A percentile compares a stretch with the other conserved stretches of the same genome.
phyloP scores from a whole-genome alignment of 2,797 vertebrate genomes.

The Bucorvus abyssinicus region DNA sequence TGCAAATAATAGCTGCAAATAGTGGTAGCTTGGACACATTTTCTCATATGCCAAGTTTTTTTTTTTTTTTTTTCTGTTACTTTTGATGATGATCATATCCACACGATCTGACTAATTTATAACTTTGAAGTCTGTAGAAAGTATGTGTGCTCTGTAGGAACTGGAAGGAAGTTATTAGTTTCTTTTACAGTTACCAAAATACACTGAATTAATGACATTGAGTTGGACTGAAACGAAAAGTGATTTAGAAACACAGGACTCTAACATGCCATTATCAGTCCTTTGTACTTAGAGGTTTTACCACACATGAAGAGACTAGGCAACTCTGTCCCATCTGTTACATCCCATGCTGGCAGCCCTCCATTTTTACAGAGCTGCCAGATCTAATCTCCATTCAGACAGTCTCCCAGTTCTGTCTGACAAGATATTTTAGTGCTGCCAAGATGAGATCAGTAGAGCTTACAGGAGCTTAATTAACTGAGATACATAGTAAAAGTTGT shows the following conservation, averaged over 20 bases:
- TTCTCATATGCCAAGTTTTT: neutral
- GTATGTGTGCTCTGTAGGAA: neutral
- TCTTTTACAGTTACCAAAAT: neutral
- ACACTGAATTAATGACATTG: neutral
- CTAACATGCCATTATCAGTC: neutral
- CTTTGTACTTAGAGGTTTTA: neutral
- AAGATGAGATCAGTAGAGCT: neutral
- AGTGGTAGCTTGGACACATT: neutral
- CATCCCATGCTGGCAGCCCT: neutral
- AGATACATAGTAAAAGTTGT: neutral
- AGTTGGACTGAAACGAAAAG: neutral
- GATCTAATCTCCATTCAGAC: neutral
- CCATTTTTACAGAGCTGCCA: neutral
- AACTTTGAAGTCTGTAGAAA: neutral
- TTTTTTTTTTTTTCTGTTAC: neutral
- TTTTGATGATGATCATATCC: neutral
- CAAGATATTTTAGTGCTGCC: neutral
- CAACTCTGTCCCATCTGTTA: neutral
- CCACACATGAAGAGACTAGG: neutral
- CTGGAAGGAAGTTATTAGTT: neutral
- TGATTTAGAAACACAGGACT: neutral
- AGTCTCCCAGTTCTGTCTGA: neutral
- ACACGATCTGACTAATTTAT: neutral
- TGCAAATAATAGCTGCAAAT: neutral
- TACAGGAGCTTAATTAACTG: neutral